These are phyloP conservation scores for Molossus alvarezi DNA, from an alignment of 2,797 vertebrate species.

Conservation along the genomic window DNA sequence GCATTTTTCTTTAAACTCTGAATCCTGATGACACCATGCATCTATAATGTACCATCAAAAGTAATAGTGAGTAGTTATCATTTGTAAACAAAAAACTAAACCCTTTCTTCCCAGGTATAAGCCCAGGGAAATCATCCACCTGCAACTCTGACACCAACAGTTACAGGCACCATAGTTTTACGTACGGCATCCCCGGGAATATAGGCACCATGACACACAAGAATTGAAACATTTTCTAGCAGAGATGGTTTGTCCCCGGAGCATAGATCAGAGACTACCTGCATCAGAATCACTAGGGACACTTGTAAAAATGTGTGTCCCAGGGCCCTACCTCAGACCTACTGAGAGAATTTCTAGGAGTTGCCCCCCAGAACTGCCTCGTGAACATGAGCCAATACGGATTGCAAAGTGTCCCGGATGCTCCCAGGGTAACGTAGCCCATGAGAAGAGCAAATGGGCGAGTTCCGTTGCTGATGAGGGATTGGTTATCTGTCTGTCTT, in stretches of 20 bases:
- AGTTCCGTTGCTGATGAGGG: not conserved
- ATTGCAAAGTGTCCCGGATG: not conserved
- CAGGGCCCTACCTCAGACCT: too few relatives aligned
- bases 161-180: not conserved
- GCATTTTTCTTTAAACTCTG: not conserved
- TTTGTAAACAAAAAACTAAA: not conserved
- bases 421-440: not conserved
- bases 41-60: not conserved
- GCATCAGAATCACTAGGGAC: not conserved
- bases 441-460: not conserved
- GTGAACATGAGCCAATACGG: not conserved
- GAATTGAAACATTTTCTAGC: not conserved
- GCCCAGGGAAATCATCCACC: not conserved
- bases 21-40: not conserved
- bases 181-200: not conserved
- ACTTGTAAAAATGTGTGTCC: not conserved
- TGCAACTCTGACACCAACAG: not conserved
- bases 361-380: not conserved
- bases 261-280: not conserved
- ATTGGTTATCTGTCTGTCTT: not conserved
- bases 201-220: not conserved
- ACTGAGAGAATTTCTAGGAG: not conserved
- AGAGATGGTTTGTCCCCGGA: not conserved
- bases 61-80: not conserved
- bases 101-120: not conserved